These are phyloP conservation scores for Mythimna albipuncta DNA, from an alignment of 2,888 invertebrate species.

Conservation along the genomic window DNA sequence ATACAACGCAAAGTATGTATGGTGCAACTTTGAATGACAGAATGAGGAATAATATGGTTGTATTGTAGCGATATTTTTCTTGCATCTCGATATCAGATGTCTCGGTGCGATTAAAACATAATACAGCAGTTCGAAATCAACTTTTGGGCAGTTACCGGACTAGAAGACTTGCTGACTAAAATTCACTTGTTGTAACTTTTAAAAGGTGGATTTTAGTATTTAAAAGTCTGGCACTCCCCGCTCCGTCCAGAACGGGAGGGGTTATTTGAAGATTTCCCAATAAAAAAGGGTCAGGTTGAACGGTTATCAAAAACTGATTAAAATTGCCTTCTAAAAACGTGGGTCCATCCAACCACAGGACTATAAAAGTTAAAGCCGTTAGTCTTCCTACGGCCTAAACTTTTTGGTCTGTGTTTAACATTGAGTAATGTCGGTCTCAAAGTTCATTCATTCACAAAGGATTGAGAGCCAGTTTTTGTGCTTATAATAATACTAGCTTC, in stretches of 20 bases:
- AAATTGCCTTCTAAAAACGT: not conserved
- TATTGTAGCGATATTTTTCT: not conserved
- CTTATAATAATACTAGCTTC: not conserved
- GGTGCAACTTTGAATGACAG: not conserved
- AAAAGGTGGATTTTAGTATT: no score
- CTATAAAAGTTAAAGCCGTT: conserved; percentile 6
- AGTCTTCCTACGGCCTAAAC: conserved; percentile 5
- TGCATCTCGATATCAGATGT: no score
- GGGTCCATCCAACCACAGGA: not conserved
- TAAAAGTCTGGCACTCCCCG: no score
- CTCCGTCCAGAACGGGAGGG: no score
- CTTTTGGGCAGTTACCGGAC: no score
- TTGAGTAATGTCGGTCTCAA: conserved; percentile 20
- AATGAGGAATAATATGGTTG: not conserved
- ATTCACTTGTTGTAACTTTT: no score
- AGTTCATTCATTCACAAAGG: conserved; percentile 19
- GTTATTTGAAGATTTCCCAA: no score
- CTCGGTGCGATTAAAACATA: no score
- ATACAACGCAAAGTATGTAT: not conserved
- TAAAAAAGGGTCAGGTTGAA: no score
- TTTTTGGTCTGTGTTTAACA: conserved; percentile 20
- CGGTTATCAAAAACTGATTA: not conserved
- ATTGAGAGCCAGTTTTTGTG: not conserved
- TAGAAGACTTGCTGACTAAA: no score
- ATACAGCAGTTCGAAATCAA: no score